phyloP scores from a whole-genome alignment of 2,888 invertebrate species.

The Caenorhabditis imperialis region DNA sequence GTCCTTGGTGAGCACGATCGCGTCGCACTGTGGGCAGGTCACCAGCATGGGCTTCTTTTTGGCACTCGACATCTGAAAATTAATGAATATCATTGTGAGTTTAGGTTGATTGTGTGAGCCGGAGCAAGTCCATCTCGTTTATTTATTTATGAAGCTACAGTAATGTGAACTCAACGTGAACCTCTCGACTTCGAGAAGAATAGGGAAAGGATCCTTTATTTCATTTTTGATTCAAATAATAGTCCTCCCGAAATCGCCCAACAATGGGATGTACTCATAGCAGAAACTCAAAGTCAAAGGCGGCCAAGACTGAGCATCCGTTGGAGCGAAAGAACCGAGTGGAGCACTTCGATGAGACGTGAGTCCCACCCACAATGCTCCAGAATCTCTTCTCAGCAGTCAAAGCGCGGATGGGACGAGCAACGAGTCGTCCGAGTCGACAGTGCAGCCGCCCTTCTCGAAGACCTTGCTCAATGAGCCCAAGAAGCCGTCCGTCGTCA shows the following conservation, averaged over 20 bases:
- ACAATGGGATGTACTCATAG: slow-evolving; percentile 60
- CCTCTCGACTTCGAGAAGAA: no score
- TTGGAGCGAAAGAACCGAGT: slow-evolving; percentile 27
- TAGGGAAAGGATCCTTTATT: not conserved
- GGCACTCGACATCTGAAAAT: slow-evolving; percentile 44
- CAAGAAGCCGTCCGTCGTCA: slow-evolving; percentile 6
- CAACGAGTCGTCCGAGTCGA: slow-evolving; percentile 16
- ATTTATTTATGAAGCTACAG: no score
- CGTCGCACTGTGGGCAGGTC: slow-evolving; percentile 37
- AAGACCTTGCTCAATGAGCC: slow-evolving; percentile 26
- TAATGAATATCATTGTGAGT: no score
- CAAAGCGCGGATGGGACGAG: slow-evolving; percentile 22
- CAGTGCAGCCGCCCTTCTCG: slow-evolving; percentile 2
- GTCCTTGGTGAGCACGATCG: slow-evolving; percentile 40
- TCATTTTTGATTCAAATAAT: slow-evolving; percentile 9
- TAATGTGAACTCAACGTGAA: slow-evolving; percentile 7
- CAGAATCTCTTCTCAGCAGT: slow-evolving; percentile 3
- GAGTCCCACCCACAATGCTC: not conserved
- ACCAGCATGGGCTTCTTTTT: slow-evolving; percentile 45
- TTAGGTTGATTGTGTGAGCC: no score
- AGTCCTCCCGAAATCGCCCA: not conserved
- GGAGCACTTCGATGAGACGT: slow-evolving; percentile 38
- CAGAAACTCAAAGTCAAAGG: slow-evolving; percentile 52
- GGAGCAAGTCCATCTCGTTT: no score
- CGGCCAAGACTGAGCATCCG: slow-evolving; percentile 22